Conservation (phyloP, 2,888 invertebrate genomes). For the Catocala fraxini region DNA sequence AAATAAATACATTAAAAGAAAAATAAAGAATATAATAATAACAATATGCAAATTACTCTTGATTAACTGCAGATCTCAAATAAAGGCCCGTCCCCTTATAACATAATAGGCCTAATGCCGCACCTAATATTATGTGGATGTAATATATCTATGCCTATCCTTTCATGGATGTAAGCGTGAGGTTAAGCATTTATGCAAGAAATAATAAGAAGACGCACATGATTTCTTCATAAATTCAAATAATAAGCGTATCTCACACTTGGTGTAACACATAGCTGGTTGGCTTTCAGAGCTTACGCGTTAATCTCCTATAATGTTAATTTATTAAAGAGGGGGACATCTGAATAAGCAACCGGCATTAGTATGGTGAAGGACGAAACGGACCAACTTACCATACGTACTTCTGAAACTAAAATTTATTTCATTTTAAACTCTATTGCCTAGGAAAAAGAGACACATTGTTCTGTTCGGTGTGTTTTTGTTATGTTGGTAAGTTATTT, state of each 20-base stretch:
- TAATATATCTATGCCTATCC: no score
- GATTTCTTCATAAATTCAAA: constrained; percentile 21
- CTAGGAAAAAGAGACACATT: background rate
- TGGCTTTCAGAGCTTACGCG: constrained; percentile 55
- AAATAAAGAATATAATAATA: no score
- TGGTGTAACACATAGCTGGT: constrained; percentile 34
- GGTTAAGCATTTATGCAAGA: no score
- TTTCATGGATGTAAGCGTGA: no score
- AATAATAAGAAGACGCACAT: background rate
- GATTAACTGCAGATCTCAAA: no score
- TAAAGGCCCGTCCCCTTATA: no score
- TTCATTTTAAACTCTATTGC: background rate
- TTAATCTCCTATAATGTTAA: constrained; percentile 71
- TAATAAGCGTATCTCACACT: constrained; percentile 39
- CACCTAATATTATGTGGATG: no score
- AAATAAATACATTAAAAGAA: no score
- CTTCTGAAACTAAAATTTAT: background rate
- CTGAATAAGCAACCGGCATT: constrained; percentile 75
- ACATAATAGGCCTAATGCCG: no score
- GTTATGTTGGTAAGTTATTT: constrained; percentile 28
- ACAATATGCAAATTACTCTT: no score
- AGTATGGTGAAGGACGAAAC: constrained; percentile 56
- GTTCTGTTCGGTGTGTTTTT: background rate
- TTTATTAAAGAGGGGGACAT: constrained; percentile 72
- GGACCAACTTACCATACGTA: constrained; percentile 19